Evolutionary conservation across 2,797 vertebrate species (phyloP).

Genomic region (Propithecus perrieri): DNA sequence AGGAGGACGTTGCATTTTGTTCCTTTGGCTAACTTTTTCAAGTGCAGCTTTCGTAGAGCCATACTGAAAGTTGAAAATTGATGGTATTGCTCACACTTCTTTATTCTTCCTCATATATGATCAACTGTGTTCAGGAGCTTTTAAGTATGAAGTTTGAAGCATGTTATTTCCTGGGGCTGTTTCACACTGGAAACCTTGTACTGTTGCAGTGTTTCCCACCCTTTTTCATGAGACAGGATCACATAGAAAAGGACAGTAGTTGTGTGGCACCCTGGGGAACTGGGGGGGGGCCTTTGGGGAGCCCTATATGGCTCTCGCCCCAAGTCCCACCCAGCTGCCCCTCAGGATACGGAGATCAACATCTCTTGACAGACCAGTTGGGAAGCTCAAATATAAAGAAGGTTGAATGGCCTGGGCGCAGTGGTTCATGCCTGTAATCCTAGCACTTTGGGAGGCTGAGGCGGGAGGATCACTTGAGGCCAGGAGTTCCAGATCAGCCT

Average conservation of each 20-base stretch:
- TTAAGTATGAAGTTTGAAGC: not conserved
- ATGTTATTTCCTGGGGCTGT: not conserved
- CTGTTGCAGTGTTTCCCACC: not conserved
- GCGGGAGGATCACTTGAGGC: not conserved
- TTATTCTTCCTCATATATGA: not conserved
- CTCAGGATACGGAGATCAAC: rapidly evolving
- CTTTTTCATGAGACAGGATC: not conserved
- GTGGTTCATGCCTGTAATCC: not conserved
- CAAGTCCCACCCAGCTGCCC: not conserved
- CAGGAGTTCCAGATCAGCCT: not conserved
- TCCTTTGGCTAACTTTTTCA: not conserved
- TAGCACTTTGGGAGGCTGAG: not conserved
- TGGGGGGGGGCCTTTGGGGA: too few species aligned
- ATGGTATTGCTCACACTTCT: not conserved
- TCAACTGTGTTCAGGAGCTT: not conserved
- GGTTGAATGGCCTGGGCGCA: not conserved
- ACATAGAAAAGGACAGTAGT: not conserved
- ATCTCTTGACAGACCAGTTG: not conserved
- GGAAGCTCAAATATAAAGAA: not conserved
- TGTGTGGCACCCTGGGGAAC: not conserved
- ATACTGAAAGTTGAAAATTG: not conserved
- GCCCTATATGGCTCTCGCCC: not conserved
- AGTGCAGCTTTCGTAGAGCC: not conserved
- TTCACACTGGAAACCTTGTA: not conserved
- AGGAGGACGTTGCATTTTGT: not conserved